Evolutionary conservation across 2,113 vertebrate genomes (phyloP).

Genomic region (Gymnarchus niloticus): DNA sequence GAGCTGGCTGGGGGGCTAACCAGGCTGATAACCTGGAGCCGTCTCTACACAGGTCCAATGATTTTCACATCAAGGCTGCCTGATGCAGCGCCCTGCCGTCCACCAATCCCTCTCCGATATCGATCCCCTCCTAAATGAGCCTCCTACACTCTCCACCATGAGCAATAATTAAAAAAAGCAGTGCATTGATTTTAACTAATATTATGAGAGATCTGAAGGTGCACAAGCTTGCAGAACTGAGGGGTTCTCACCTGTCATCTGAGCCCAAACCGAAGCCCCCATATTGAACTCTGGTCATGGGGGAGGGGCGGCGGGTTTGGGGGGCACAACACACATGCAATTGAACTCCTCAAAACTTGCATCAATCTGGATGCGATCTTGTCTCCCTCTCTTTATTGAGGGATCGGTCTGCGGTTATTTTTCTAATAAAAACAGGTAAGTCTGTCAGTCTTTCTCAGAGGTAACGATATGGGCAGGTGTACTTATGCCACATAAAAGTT

Average conservation of each 20-base stretch:
- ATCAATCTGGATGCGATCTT: constrained; percentile 67
- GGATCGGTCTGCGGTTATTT: too few relatives aligned
- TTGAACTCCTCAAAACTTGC: constrained; percentile 68
- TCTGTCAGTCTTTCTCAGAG: constrained; percentile 46
- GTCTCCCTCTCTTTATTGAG: constrained; percentile 47
- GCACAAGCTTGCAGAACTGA: constrained; percentile 97
- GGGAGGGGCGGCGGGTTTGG: constrained; percentile 36
- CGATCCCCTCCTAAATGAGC: constrained; percentile 97
- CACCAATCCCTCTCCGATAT: constrained; percentile 97
- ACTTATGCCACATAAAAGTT: constrained; percentile 32
- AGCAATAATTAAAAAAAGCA: constrained; percentile 99
- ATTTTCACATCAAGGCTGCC: constrained; percentile 98
- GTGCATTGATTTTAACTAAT: constrained; percentile 99
- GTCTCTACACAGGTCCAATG: constrained; percentile 90
- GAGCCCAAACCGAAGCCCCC: constrained; percentile 65
- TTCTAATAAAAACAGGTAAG: constrained; percentile 58
- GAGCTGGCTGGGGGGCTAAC: constrained; percentile 97
- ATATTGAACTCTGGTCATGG: constrained; percentile 57
- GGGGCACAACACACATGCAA: constrained; percentile 63
- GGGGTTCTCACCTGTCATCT: constrained; percentile 67
- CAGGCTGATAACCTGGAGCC: constrained; percentile 87
- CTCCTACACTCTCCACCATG: constrained; percentile 99
- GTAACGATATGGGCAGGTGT: too few relatives aligned
- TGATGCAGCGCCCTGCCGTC: constrained; percentile 94
- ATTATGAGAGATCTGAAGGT: constrained; percentile 99